Evolutionary conservation across 2,797 vertebrate genomes (phyloP).

Genomic region (Siniperca obscura): DNA sequence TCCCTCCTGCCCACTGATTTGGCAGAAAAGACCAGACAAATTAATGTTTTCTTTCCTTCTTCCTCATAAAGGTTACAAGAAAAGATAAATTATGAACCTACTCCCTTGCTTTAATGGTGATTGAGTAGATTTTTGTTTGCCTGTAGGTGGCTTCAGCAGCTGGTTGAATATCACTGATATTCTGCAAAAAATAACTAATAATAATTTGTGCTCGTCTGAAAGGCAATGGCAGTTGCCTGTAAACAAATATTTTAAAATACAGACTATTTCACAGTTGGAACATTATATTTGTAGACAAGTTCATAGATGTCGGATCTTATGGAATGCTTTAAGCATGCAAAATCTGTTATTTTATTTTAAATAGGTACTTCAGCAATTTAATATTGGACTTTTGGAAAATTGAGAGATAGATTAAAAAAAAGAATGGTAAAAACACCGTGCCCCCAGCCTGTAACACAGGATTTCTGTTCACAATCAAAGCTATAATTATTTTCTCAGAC

Average conservation of each 20-base stretch:
- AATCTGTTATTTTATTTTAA: background rate
- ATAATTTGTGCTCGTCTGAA: background rate
- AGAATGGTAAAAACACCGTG: background rate
- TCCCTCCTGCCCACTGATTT: slow-evolving; percentile 24
- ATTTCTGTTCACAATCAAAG: background rate
- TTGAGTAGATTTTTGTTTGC: slow-evolving; percentile 13
- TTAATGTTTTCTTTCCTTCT: slow-evolving; percentile 26
- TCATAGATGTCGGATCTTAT: background rate
- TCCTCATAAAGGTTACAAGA: slow-evolving; percentile 5
- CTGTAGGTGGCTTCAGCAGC: background rate
- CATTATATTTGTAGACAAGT: background rate
- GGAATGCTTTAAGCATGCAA: background rate
- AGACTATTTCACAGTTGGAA: background rate
- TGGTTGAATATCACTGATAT: slow-evolving; percentile 10
- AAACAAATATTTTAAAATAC: background rate
- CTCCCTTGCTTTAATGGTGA: slow-evolving; percentile 23
- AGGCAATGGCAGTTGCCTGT: background rate
- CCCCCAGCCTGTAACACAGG: background rate
- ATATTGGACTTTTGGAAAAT: no score
- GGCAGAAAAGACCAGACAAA: slow-evolving; percentile 28
- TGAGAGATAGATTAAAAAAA: background rate
- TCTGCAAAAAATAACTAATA: background rate
- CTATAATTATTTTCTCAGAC: background rate
- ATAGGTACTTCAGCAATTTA: no score
- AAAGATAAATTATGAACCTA: slow-evolving; percentile 24